Conservation (phyloP, 2,797 vertebrate genomes). For the Hephaestus fuliginosus region DNA sequence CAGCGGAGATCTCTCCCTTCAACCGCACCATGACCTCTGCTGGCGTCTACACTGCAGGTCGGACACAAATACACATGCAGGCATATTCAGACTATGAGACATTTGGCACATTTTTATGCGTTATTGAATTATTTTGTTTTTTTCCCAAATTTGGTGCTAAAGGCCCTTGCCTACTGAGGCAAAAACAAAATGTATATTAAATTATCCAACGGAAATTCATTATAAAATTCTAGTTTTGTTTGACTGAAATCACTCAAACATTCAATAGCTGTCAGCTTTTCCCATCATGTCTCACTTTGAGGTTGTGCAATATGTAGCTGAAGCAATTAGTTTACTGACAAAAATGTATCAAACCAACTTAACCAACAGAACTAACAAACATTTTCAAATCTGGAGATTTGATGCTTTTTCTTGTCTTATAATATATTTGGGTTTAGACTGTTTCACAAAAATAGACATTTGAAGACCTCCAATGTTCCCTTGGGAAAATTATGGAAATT, state of each 20-base stretch:
- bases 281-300: not conserved
- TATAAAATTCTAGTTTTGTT: not conserved
- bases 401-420: not conserved
- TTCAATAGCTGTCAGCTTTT: not conserved
- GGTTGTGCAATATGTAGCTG: not conserved
- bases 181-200: not conserved
- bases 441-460: not conserved
- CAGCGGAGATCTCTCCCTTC: constrained; percentile 73
- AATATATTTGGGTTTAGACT: not conserved
- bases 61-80: constrained; percentile 10
- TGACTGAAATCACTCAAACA: not conserved
- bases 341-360: not conserved
- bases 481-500: not conserved
- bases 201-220: not conserved
- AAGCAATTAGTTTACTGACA: not conserved
- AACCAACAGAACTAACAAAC: not conserved
- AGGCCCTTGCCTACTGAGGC: not conserved
- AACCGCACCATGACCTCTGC: constrained; percentile 81
- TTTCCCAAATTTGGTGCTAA: not conserved
- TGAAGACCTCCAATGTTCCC: not conserved
- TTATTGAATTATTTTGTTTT: not conserved
- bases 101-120: not conserved
- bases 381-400: not conserved
- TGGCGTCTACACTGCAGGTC: constrained; percentile 84
- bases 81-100: not conserved